A percentile compares a stretch with the other conserved stretches of the same genome.
Evolutionary conservation across 2,888 invertebrate genomes (phyloP).

Genomic region (Odontocolon sp.): DNA sequence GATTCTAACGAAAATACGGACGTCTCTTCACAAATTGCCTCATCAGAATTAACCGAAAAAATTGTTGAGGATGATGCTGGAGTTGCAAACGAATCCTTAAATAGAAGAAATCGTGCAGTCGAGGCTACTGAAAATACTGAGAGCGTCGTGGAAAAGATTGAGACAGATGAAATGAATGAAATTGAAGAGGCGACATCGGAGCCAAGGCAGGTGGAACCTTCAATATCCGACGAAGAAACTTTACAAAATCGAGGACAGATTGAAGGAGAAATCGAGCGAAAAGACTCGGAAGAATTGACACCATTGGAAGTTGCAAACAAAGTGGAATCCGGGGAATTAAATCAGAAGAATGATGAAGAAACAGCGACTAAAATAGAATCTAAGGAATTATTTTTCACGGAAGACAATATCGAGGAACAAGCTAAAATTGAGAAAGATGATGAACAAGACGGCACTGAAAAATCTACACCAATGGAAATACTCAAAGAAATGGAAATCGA

Average conservation of each 20-base stretch:
- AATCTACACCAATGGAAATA: too few relatives aligned
- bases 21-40: neutral
- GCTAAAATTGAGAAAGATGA: neutral
- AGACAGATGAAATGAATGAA: neutral
- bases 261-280: too few relatives aligned
- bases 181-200: too few relatives aligned
- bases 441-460: neutral
- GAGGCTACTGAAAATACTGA: neutral
- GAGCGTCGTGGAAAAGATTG: neutral
- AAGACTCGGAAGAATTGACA: too few relatives aligned
- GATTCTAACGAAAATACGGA: neutral
- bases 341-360: neutral
- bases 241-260: too few relatives aligned
- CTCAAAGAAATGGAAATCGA: neutral
- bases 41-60: neutral
- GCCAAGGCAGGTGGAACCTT: too few relatives aligned
- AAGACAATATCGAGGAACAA: too few relatives aligned
- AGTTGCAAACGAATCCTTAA: neutral
- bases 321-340: neutral
- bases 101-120: neutral
- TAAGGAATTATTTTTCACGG: neutral
- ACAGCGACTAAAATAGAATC: neutral
- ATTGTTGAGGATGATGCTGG: neutral
- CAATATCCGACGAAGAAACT: too few relatives aligned
- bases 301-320: conserved; percentile 3